Evolutionary conservation across 1,140 invertebrate genomes (phyloP), one percentile per base, ranked within the genome.

Genomic region (Calephelis nemesis): DNA sequence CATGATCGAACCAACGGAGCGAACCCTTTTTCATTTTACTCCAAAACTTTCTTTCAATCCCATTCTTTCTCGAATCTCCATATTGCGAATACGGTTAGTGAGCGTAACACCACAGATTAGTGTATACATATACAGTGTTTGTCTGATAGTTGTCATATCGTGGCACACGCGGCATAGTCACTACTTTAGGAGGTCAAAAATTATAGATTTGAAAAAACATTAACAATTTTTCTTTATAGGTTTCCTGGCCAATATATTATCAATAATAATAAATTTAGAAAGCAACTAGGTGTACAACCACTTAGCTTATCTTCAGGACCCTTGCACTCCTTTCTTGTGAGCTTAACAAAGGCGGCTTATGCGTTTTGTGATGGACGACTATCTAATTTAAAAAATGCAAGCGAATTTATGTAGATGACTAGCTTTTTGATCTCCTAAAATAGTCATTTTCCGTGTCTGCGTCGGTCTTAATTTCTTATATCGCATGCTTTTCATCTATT

Each of bases 321-420:
- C 50, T 52, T 15, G 50, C 13, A 52, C 5, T 52, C 7, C 13
- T 52, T 19, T 15, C 7, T 52, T 52, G 9, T 52, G 13, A 52
- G 19, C 50, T 15, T 52, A 52, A 50, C 48, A 50, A 50, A 48
- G 47, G 48, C 50, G n/a, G 8, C n/a, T 15, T 52, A 19, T 52
- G 13, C 13, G 15, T 15, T 19, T 52, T 52, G 50, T 52, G 50
- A 52, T 52, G 50, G 50, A 52, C 12, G 6, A 19, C 13, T 52
- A 19, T 15, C 12, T 50, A 13, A 50, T n/a, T 50, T 11, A 50
- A 50, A 50, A 62, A 66, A 69, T 74, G 67, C n/a, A 50, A 50
- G 49, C n/a, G 6, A 50, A 50, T 50, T 30, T 30, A 30, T 30
- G 30, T 30, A 30, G 30, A 30, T 30, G 2, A 30, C 4, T 30